These are phyloP conservation scores for Drosophila paramelanica DNA, from an alignment of 2,888 invertebrate genomes.

Conservation along the genomic window DNA sequence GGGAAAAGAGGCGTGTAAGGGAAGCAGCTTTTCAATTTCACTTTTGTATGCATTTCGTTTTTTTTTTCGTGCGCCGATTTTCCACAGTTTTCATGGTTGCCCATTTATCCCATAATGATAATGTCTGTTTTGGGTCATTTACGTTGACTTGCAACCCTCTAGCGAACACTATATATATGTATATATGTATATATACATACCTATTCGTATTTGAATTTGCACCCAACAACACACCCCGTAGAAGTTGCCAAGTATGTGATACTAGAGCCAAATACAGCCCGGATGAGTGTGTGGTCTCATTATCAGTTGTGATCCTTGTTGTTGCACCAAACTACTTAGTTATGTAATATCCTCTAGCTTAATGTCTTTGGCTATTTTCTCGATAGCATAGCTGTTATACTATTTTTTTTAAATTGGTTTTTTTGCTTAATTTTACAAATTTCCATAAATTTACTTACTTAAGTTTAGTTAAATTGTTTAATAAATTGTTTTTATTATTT, in stretches of 20 bases:
- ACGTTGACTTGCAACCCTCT: slow-evolving; percentile 33
- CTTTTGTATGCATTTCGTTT: slow-evolving; percentile 63
- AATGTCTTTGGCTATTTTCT: too few species aligned
- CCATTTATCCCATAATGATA: slow-evolving; percentile 71
- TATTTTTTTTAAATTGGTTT: too few species aligned
- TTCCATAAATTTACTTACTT: too few species aligned
- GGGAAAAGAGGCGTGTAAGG: not conserved
- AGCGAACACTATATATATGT: not conserved
- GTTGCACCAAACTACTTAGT: not conserved
- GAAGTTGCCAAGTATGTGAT: not conserved
- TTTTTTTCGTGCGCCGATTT: slow-evolving; percentile 42
- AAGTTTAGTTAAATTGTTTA: too few species aligned
- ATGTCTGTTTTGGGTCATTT: slow-evolving; percentile 73
- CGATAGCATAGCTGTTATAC: too few species aligned
- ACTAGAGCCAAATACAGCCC: not conserved
- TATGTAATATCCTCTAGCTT: not conserved
- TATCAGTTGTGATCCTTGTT: not conserved
- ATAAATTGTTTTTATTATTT: too few species aligned
- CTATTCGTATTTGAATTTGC: slow-evolving; percentile 8
- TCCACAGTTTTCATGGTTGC: slow-evolving; percentile 63
- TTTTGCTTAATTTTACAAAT: too few species aligned
- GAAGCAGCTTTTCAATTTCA: slow-evolving; percentile 35
- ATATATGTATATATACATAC: slow-evolving; percentile 11
- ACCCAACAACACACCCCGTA: slow-evolving; percentile 3
- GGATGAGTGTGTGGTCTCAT: not conserved